phyloP scores from a whole-genome alignment of 2,797 vertebrate species.

The Ceryle rudis region DNA sequence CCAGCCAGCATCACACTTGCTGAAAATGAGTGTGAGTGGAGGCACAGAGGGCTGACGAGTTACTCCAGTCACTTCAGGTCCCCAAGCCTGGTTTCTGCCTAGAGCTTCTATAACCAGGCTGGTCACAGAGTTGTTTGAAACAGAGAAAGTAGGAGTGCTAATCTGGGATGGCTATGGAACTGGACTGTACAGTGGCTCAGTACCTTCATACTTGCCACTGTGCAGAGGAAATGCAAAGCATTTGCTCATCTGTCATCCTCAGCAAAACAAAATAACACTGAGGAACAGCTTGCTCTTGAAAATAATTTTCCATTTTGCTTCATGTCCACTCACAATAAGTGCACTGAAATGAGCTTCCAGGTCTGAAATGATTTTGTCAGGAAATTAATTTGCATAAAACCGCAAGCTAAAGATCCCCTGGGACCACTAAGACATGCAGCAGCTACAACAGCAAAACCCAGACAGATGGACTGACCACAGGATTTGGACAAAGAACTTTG shows the following conservation, averaged over 20 bases:
- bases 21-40: not conserved
- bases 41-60: not conserved
- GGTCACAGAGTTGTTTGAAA: not conserved
- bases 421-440: not conserved
- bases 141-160: not conserved
- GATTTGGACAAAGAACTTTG: not conserved
- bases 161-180: not conserved
- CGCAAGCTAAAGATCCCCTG: not conserved
- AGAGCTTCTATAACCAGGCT: not conserved
- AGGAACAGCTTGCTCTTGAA: not conserved
- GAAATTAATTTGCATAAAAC: conserved; percentile 15
- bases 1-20: not conserved
- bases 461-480: not conserved
- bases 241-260: not conserved
- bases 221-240: not conserved
- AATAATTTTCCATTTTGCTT: not conserved
- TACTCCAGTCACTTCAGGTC: not conserved
- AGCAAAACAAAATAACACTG: not conserved
- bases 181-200: not conserved
- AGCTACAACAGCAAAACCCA: not conserved
- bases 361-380: not conserved
- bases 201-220: not conserved
- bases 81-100: not conserved
- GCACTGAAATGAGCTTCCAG: not conserved
- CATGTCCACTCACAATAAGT: not conserved